These are phyloP conservation scores for Physella acuta DNA, from an alignment of 1,140 invertebrate species.

Conservation along the genomic window DNA sequence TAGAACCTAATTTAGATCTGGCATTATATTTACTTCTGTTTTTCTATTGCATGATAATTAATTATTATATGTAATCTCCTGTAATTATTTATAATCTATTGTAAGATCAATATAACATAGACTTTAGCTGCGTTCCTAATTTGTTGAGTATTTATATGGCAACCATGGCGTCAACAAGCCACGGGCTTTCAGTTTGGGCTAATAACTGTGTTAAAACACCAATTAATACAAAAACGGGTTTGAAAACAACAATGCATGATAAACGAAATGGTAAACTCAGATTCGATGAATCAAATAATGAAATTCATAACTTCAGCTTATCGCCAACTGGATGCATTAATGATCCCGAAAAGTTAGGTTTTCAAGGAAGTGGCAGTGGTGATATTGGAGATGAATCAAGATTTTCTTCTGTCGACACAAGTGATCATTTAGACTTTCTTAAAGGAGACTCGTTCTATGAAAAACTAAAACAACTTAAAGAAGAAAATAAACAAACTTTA, in stretches of 20 bases:
- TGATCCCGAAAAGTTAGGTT: background rate
- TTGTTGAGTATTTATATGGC: slow-evolving; percentile 39
- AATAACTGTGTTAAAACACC: slow-evolving; percentile 54
- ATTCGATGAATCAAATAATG: slow-evolving; percentile 19
- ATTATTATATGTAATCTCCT: too few species aligned
- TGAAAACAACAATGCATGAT: slow-evolving; percentile 35
- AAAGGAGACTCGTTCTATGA: slow-evolving; percentile 56
- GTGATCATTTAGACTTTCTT: too few species aligned
- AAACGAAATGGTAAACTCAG: slow-evolving; percentile 14
- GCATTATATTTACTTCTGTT: too few species aligned
- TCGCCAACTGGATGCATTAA: background rate
- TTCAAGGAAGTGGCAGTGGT: too few species aligned
- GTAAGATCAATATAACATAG: too few species aligned
- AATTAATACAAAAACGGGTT: slow-evolving; percentile 48
- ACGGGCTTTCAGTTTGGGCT: slow-evolving; percentile 50
- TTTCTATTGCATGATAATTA: too few species aligned
- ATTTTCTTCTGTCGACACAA: too few species aligned
- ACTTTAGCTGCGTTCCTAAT: background rate
- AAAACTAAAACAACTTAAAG: slow-evolving; percentile 51
- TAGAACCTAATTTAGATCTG: too few species aligned
- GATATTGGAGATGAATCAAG: too few species aligned
- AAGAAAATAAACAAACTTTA: slow-evolving; percentile 56
- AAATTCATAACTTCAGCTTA: background rate
- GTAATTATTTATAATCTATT: too few species aligned
- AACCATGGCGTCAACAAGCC: slow-evolving; percentile 58